Conservation (phyloP, 2,888 invertebrate genomes). For the Lithophane ornitopus region DNA sequence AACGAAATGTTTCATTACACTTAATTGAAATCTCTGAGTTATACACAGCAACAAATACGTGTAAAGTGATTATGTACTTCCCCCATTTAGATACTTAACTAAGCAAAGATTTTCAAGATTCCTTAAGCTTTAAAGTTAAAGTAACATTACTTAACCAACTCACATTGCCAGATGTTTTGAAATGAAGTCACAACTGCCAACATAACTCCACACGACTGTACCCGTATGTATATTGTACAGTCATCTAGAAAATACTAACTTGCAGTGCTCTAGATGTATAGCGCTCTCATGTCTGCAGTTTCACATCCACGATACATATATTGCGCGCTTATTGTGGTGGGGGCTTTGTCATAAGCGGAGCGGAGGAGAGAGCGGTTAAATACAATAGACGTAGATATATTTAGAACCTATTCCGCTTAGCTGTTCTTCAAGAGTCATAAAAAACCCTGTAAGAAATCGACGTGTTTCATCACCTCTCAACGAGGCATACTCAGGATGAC, state of each 20-base stretch:
- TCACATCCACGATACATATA: slow-evolving; percentile 49
- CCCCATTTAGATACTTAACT: slow-evolving; percentile 9
- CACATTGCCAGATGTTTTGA: slow-evolving; percentile 43
- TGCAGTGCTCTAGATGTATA: slow-evolving; percentile 51
- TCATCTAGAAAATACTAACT: slow-evolving; percentile 61
- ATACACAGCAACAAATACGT: background rate
- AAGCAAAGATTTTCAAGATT: slow-evolving; percentile 31
- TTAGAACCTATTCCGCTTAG: no score
- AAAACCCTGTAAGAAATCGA: no score
- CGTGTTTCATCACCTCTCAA: no score
- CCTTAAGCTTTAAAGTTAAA: slow-evolving; percentile 26
- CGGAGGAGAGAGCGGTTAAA: slow-evolving; percentile 22
- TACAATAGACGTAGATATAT: no score
- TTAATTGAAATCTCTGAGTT: background rate
- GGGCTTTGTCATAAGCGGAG: slow-evolving; percentile 38
- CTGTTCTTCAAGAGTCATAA: no score
- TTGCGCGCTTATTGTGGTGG: slow-evolving; percentile 30
- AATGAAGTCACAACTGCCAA: slow-evolving; percentile 52
- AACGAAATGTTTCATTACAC: background rate
- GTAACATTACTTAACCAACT: slow-evolving; percentile 35
- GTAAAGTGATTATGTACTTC: slow-evolving; percentile 15
- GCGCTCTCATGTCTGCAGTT: slow-evolving; percentile 58
- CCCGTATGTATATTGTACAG: slow-evolving; percentile 60
- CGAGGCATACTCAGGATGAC: no score
- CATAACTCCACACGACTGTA: slow-evolving; percentile 49